Evolutionary conservation across 2,888 invertebrate species (phyloP).

Genomic region (Petrophora chlorosata): DNA sequence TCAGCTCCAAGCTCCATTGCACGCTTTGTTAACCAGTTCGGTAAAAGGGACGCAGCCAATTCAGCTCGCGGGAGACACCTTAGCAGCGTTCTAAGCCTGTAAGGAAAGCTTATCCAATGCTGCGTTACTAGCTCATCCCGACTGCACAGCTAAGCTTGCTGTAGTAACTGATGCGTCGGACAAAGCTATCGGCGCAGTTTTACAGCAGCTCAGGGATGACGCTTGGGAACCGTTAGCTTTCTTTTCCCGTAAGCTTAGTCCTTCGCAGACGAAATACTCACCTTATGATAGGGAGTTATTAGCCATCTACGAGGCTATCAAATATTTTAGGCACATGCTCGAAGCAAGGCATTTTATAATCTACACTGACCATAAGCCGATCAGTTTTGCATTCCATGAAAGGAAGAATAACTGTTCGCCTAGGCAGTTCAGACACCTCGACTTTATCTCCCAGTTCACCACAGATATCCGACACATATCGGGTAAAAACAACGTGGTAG

Average conservation of each 20-base stretch:
- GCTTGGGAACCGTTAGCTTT: constrained; percentile 5
- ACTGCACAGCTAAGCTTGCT: constrained; percentile 38
- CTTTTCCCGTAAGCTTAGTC: not conserved
- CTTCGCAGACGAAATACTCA: constrained; percentile 35
- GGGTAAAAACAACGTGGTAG: constrained; percentile 37
- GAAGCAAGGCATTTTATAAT: no score
- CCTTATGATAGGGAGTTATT: constrained; percentile 54
- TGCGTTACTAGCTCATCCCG: constrained; percentile 53
- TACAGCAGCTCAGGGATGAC: not conserved
- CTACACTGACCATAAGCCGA: constrained; percentile 38
- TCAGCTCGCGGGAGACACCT: constrained; percentile 25
- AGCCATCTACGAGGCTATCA: constrained; percentile 43
- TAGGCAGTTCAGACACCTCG: constrained; percentile 34
- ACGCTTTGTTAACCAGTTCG: constrained; percentile 22
- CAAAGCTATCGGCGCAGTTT: not conserved
- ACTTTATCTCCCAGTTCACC: constrained; percentile 35
- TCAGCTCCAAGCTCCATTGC: constrained; percentile 23
- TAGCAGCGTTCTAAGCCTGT: constrained; percentile 38
- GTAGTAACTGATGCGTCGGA: constrained; percentile 37
- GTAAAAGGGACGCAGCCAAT: constrained; percentile 45
- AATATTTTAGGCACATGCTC: constrained; percentile 19
- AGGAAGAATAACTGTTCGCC: constrained; percentile 38
- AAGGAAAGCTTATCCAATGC: constrained; percentile 44
- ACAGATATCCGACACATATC: constrained; percentile 31
- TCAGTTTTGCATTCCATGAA: constrained; percentile 49